Percentiles rank a stretch among this genome's conserved stretches.
Evolutionary conservation across 2,797 vertebrate species (phyloP).

Genomic region (Smutsia temminckii): DNA sequence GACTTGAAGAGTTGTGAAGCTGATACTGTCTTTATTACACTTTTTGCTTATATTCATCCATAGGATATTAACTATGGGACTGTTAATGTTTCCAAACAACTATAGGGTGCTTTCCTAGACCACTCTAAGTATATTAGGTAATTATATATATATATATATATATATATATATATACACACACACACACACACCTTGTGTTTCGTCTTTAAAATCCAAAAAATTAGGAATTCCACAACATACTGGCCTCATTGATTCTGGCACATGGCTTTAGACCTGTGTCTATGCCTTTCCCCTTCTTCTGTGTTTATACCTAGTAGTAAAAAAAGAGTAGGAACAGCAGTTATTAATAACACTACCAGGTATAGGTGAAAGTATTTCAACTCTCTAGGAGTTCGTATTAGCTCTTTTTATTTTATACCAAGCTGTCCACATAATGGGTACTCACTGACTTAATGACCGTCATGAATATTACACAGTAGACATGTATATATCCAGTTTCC

Average conservation of each 20-base stretch:
- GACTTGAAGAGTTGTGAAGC: neutral
- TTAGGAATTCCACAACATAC: neutral
- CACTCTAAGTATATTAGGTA: neutral
- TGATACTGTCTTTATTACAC: neutral
- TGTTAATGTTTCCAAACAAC: constrained; percentile 5
- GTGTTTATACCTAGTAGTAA: neutral
- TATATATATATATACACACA: too few relatives aligned
- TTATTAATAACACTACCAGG: neutral
- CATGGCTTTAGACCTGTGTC: neutral
- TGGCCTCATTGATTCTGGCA: neutral
- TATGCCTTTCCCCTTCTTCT: neutral
- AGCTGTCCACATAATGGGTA: neutral
- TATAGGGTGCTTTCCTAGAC: neutral
- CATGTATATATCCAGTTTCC: neutral
- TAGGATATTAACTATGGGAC: neutral
- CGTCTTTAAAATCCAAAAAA: neutral
- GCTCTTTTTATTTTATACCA: neutral
- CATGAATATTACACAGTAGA: neutral
- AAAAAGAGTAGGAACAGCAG: neutral
- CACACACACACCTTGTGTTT: neutral
- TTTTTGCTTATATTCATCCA: neutral
- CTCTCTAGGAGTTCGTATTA: neutral
- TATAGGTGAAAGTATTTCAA: neutral
- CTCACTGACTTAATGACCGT: neutral
- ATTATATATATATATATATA: neutral